These are phyloP conservation scores for Latheticus oryzae DNA, from an alignment of 2,888 invertebrate genomes.

Conservation along the genomic window DNA sequence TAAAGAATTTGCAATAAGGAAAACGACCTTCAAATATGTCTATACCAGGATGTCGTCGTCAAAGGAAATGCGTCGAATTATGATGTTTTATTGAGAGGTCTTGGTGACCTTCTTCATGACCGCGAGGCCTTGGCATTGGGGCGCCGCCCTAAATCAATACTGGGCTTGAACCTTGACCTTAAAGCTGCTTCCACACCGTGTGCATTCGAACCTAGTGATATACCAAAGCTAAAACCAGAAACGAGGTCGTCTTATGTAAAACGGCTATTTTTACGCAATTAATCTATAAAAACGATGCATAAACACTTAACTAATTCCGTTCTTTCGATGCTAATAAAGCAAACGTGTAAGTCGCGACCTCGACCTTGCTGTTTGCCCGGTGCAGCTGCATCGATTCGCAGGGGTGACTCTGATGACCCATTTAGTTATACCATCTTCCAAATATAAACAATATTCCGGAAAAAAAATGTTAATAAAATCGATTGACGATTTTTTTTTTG, in stretches of 20 bases:
- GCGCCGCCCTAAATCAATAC: slow-evolving; percentile 49
- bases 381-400: slow-evolving; percentile 60
- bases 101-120: slow-evolving; percentile 49
- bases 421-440: slow-evolving; percentile 26
- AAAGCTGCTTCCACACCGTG: slow-evolving; percentile 45
- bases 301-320: slow-evolving; percentile 27
- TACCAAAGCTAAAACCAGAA: slow-evolving; percentile 3
- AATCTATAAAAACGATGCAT: slow-evolving; percentile 32
- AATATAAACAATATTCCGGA: too few species aligned
- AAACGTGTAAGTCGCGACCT: slow-evolving; percentile 48
- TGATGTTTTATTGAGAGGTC: slow-evolving; percentile 44
- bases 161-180: slow-evolving; percentile 55
- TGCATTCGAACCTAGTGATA: slow-evolving; percentile 16
- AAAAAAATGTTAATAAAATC: too few species aligned
- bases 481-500: neutral
- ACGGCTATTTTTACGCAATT: slow-evolving; percentile 29
- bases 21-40: too few species aligned
- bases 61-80: slow-evolving; percentile 39
- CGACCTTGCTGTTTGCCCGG: slow-evolving; percentile 60
- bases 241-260: slow-evolving; percentile 28
- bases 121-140: slow-evolving; percentile 47
- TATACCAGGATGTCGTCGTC: too few species aligned
- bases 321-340: slow-evolving; percentile 29
- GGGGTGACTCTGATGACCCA: slow-evolving; percentile 38
- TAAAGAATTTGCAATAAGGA: slow-evolving; percentile 15